These are phyloP conservation scores for Dicerorhinus sumatrensis DNA, from an alignment of 2,113 vertebrate species.

Conservation along the genomic window DNA sequence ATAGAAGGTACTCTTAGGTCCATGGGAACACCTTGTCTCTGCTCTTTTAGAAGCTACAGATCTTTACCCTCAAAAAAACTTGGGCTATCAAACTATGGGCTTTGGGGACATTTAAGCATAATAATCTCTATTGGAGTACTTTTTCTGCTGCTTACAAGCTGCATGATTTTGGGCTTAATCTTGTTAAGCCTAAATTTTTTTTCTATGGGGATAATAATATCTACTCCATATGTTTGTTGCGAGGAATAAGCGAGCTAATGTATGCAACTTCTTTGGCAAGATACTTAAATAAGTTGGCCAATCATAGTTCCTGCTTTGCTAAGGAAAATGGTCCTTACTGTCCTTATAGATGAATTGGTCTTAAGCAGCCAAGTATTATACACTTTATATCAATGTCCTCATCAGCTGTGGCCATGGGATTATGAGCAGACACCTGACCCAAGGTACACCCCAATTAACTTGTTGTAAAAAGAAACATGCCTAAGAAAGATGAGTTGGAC, in stretches of 20 bases:
- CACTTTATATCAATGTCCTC: background rate
- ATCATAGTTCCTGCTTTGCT: background rate
- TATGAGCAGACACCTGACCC: background rate
- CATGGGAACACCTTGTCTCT: background rate
- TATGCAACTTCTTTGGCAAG: background rate
- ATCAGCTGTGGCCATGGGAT: background rate
- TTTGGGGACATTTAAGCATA: conserved; percentile 1
- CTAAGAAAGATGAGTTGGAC: background rate
- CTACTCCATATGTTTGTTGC: conserved; percentile 23
- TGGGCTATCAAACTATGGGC: background rate
- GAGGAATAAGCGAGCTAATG: conserved; percentile 43
- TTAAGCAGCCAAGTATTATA: background rate
- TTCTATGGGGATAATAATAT: conserved; percentile 32
- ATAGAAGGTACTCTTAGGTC: background rate
- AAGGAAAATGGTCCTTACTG: background rate
- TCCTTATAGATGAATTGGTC: background rate
- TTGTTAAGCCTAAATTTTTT: conserved; percentile 38
- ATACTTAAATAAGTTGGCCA: conserved; percentile 37
- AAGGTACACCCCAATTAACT: background rate
- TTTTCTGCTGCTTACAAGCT: conserved; percentile 2
- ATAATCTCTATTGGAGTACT: background rate
- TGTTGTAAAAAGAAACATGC: background rate
- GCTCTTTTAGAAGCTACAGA: background rate
- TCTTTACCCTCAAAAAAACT: background rate
- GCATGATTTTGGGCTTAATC: background rate